Conservation (phyloP, 2,113 vertebrate species). For the Rhodinocichla rosea region DNA sequence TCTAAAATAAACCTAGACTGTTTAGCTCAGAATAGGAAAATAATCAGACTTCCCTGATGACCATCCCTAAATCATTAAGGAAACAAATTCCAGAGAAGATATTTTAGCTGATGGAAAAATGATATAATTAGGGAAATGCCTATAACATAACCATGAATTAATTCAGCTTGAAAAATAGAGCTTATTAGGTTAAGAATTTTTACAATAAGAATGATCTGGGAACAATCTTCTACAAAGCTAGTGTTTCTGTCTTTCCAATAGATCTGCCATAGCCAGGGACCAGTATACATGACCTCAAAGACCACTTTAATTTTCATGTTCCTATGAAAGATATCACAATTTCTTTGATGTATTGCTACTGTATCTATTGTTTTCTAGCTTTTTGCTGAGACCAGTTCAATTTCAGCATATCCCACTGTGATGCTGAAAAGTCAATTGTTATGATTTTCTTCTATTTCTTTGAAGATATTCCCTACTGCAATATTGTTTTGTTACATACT, state of each 20-base stretch:
- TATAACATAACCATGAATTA: background rate
- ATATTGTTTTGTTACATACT: background rate
- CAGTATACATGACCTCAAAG: background rate
- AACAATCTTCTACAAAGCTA: background rate
- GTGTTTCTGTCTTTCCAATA: background rate
- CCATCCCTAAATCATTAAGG: background rate
- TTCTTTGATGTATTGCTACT: background rate
- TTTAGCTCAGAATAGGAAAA: background rate
- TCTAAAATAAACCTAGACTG: background rate
- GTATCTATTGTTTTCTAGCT: background rate
- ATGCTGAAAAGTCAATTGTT: background rate
- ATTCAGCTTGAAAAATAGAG: background rate
- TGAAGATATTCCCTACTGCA: background rate
- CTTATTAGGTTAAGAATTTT: background rate
- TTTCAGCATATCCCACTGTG: background rate
- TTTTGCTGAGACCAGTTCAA: background rate
- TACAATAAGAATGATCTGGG: background rate
- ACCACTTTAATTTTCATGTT: background rate
- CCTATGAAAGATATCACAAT: background rate
- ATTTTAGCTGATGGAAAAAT: background rate
- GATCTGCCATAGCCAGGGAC: background rate
- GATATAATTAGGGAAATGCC: background rate
- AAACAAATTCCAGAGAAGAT: background rate
- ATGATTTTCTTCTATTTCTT: background rate
- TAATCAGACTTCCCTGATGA: background rate